Evolutionary conservation across 2,797 vertebrate species (phyloP).

Genomic region (Perodicticus potto): DNA sequence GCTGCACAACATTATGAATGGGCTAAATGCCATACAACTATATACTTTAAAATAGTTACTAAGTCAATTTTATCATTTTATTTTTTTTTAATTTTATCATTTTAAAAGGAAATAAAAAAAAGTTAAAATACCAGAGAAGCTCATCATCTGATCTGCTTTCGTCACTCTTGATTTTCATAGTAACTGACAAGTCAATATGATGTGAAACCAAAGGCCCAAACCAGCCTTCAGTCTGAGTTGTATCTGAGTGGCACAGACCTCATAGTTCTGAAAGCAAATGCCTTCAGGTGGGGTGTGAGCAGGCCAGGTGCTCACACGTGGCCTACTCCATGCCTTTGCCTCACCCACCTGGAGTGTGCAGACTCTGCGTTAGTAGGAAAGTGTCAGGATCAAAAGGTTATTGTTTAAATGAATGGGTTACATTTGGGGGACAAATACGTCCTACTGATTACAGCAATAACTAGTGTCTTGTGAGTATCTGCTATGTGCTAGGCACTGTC

Average conservation of each 20-base stretch:
- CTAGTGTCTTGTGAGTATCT: fast-evolving
- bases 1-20: fast-evolving
- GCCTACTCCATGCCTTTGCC: background rate
- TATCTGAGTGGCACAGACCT: background rate
- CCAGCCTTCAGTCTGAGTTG: background rate
- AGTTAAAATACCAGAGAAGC: background rate
- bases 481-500: fast-evolving
- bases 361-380: background rate
- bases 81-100: no score
- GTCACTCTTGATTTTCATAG: background rate
- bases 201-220: background rate
- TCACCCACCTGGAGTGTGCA: background rate
- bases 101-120: background rate
- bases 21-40: background rate
- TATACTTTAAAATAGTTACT: background rate
- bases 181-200: background rate
- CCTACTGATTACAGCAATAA: fast-evolving
- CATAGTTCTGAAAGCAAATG: background rate
- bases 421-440: background rate
- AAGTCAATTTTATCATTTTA: no score
- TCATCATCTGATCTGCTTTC: background rate
- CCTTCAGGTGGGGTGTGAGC: fast-evolving
- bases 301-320: background rate
- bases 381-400: background rate
- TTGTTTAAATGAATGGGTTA: background rate